Conservation (phyloP, 2,888 invertebrate species). For the Dynastes tityus region DNA sequence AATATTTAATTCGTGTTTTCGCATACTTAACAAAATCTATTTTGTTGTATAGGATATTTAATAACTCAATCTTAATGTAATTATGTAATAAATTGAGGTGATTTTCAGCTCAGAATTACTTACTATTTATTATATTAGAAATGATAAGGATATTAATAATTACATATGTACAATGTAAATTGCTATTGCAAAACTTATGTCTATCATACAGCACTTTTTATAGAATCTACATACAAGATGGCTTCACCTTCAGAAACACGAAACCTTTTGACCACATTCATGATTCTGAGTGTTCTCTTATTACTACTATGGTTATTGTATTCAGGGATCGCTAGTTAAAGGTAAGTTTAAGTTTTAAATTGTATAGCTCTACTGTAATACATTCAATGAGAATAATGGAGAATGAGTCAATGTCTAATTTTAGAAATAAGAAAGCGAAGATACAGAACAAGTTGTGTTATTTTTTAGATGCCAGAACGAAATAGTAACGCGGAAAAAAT, state of each 20-base stretch:
- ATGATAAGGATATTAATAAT: too few relatives aligned
- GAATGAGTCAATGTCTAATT: conserved; percentile 4
- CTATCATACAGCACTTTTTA: background rate
- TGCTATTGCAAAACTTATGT: background rate
- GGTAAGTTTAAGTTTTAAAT: conserved; percentile 25
- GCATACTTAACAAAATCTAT: too few relatives aligned
- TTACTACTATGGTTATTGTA: conserved; percentile 80
- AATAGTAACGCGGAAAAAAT: background rate
- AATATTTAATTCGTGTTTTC: background rate
- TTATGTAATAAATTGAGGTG: too few relatives aligned
- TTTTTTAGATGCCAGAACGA: background rate
- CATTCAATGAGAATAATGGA: background rate
- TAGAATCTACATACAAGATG: conserved; percentile 27
- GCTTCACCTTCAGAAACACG: conserved; percentile 72
- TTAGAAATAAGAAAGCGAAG: background rate
- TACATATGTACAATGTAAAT: background rate
- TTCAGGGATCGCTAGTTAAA: conserved; percentile 69
- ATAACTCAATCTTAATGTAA: too few relatives aligned
- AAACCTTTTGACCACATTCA: conserved; percentile 80
- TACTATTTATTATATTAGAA: too few relatives aligned
- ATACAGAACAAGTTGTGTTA: background rate
- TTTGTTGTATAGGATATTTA: too few relatives aligned
- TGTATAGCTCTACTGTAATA: background rate
- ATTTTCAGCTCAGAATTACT: too few relatives aligned
- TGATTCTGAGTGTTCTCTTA: conserved; percentile 79